Conservation (phyloP, 1,140 invertebrate species). For the Drosophila fuyamai region DNA sequence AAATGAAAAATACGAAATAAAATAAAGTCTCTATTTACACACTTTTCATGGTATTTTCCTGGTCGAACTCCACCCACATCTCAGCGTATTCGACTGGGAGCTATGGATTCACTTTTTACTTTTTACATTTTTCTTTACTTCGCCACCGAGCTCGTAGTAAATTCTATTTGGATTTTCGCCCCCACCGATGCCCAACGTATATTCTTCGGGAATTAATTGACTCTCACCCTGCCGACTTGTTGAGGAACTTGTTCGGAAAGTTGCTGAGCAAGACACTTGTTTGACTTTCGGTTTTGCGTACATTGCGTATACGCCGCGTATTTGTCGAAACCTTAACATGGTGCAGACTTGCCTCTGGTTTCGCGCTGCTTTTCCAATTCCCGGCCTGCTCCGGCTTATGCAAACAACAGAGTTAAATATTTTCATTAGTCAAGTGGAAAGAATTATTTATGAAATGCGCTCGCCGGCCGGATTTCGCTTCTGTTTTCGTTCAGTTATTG, state of each 20-base stretch:
- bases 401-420: constrained; percentile 72
- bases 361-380: neutral
- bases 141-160: constrained; percentile 4
- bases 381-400: constrained; percentile 40
- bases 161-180: constrained; percentile 45
- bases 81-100: constrained; percentile 61
- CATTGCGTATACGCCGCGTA: constrained; percentile 66
- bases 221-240: constrained; percentile 69
- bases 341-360: constrained; percentile 18
- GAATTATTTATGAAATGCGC: constrained; percentile 73
- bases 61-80: neutral
- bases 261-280: constrained; percentile 58
- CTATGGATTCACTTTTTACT: constrained; percentile 60
- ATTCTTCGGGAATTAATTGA: constrained; percentile 76
- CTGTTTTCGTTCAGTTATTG: constrained; percentile 32
- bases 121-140: constrained; percentile 4
- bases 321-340: constrained; percentile 50
- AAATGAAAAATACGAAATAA: constrained; percentile 66
- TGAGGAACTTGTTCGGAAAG: constrained; percentile 55
- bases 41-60: constrained; percentile 60
- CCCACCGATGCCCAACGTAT: constrained; percentile 46
- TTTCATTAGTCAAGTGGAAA: constrained; percentile 78
- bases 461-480: constrained; percentile 28
- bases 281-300: constrained; percentile 56
- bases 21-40: constrained; percentile 82